Base-by-base conservation (phyloP, 1,140 invertebrate species). In the Drosophila chauvacae region DNA sequence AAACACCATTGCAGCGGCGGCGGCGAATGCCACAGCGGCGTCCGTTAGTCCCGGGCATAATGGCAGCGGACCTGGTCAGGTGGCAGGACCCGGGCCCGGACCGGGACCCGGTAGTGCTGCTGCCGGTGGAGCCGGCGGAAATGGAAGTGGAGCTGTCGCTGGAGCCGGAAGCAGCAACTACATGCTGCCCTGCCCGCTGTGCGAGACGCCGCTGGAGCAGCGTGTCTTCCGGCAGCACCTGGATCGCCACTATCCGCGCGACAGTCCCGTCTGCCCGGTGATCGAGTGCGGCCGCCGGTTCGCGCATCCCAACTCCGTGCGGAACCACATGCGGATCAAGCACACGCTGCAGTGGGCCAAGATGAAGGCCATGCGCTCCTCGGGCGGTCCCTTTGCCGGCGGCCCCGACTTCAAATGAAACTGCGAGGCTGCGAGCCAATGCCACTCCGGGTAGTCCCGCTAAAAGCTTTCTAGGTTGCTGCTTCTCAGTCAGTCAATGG, bases 301-400 rank as follows among this genome's bases (percentile, higher is more conserved):
- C 92, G 94, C 95, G 42, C 96, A 97, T 93, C 96, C 96, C 7
- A 97, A 97, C 92, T 96, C 96, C 42, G 96, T 97, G 37, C 94
- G 96, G 71, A 97, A 97, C 92, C 96, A 97, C 92, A 97, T 97
- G 96, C 94, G 96, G 69, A 94, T 96, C 70, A 97, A 97, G 92
- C 96, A 97, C 92, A 94, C 95, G 2, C 92, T 94, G 66, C 95
- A 96, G 84, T 97, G 96, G 96, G 95, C 96, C 78, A 94, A 95
- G 84, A 97, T 97, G 94, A 97, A 97, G 93, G 95, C 95, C 41
- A 94, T 97, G 66, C 96, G 96, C 78, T 96, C 96, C 94, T 96
- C 95, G 75, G 94, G 94, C 81, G 94, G 94, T 16, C 92, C 92
- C 16, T 92, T 93, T 56, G 84, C 92, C 45, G 91, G 91, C 64